Evolutionary conservation across 2,113 vertebrate species (phyloP).

Genomic region (Cyphomyrus plagiostoma): DNA sequence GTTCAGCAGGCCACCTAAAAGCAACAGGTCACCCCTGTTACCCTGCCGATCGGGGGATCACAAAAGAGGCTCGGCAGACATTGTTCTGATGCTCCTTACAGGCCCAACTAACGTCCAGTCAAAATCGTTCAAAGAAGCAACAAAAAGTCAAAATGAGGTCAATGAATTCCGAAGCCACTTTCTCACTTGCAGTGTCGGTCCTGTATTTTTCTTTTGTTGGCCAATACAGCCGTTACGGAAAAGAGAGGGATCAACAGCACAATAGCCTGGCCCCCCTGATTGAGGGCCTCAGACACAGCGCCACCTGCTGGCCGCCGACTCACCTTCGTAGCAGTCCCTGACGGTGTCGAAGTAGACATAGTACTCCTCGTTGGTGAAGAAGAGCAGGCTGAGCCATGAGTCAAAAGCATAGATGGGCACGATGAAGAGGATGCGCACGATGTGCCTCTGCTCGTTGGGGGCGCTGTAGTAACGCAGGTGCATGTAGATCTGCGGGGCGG

Average conservation of each 20-base stretch:
- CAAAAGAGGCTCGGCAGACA: neutral
- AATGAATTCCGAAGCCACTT: neutral
- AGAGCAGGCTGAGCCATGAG: slow-evolving; percentile 96
- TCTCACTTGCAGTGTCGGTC: neutral
- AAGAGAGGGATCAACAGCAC: neutral
- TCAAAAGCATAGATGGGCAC: slow-evolving; percentile 95
- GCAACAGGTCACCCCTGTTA: neutral
- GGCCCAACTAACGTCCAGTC: neutral
- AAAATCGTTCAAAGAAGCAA: neutral
- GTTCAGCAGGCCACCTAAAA: neutral
- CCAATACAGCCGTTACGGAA: neutral
- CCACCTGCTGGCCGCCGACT: slow-evolving; percentile 29
- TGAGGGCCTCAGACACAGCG: neutral
- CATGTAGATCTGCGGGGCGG: slow-evolving; percentile 82
- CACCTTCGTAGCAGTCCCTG: slow-evolving; percentile 93
- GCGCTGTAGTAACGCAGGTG: slow-evolving; percentile 91
- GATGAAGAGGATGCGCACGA: slow-evolving; percentile 92
- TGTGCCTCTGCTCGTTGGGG: slow-evolving; percentile 90
- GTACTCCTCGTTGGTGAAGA: slow-evolving; percentile 97
- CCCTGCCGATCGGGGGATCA: neutral
- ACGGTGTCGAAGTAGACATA: slow-evolving; percentile 94
- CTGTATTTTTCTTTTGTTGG: neutral
- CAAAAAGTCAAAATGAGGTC: neutral
- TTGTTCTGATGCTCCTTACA: neutral
- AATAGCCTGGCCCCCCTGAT: no score